Base-by-base conservation (phyloP, 2,797 vertebrate species). In the Sylvilagus floridanus region DNA sequence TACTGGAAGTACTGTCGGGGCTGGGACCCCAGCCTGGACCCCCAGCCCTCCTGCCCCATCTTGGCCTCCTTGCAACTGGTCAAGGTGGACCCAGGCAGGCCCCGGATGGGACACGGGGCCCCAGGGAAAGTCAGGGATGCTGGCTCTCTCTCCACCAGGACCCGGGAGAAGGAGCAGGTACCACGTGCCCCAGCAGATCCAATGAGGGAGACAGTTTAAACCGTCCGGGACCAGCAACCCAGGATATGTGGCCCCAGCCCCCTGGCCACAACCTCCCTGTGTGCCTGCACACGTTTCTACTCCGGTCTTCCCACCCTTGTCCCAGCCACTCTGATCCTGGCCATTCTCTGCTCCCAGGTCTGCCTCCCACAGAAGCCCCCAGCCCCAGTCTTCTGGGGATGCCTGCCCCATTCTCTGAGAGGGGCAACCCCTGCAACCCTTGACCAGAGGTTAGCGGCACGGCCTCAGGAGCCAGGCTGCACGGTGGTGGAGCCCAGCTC, bases 251-350 rank as follows among this genome's bases (percentile, higher is more conserved):
- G 30, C 17, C 8, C 22, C 47, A 42, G 50, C 5, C 69, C 52
- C 47, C 2, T 0, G 8, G 12, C 35, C 32, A 9, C 42, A 5
- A 24, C 71, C 35, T 54, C 24, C 16, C 47, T 14, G 0, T 32
- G 30, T 26, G 77, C 69, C 91, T 22, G 4, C 1, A 0, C 66
- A 2, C 19, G 21, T 35, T 28, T 65, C 63, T 24, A 76, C 72
- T 37, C 69, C 52, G 19, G 62, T 6, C 57, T 35, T 28, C 63
- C 57, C 30, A 76, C 72, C 50, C 69, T 42, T 24, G 62, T 57
- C 8, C 57, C 28, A 32, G 52, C 57, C 2, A 14, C 62, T 65
- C 71, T 50, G 7, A 28, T 65, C 28, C 66, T 47, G 21, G 30
- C 66, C 57, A 22, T 17, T 73, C 24, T 66, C 35, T 19, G n/a